Percentiles rank a stretch among this genome's conserved stretches.
Conservation (phyloP, 2,888 invertebrate genomes). For the Volucella bombylans region DNA sequence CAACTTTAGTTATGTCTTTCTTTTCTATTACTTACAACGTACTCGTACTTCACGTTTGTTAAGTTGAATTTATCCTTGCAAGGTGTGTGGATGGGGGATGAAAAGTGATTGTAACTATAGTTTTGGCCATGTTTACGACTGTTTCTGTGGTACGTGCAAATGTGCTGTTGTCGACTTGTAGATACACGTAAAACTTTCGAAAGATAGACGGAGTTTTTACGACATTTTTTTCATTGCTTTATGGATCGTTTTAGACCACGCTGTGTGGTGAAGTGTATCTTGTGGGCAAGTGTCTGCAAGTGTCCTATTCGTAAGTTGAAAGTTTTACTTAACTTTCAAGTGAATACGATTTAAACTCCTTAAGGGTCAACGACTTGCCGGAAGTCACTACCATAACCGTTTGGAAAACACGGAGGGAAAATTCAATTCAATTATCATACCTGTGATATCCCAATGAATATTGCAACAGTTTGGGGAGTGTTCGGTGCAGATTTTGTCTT, state of each 20-base stretch:
- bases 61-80: conserved; percentile 60
- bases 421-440: conserved; percentile 75
- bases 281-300: conserved; percentile 1
- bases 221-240: conserved; percentile 40
- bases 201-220: conserved; percentile 25
- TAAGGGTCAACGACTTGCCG: conserved; percentile 38
- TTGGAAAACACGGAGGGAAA: conserved; percentile 40
- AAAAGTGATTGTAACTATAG: conserved; percentile 43
- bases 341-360: conserved; percentile 24
- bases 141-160: conserved; percentile 48
- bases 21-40: conserved; percentile 32
- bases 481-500: too few relatives aligned
- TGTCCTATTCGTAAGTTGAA: conserved; percentile 17
- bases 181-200: conserved; percentile 46
- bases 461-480: conserved; percentile 60
- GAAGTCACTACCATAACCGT: too few relatives aligned
- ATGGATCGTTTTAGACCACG: conserved; percentile 17
- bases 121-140: conserved; percentile 49
- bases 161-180: conserved; percentile 55
- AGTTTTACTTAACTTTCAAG: conserved; percentile 39
- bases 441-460: conserved; percentile 76
- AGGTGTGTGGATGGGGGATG: conserved; percentile 23
- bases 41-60: conserved; percentile 40
- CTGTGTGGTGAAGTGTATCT: neutral
- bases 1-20: too few relatives aligned